Evolutionary conservation across 2,113 vertebrate species (phyloP).

Genomic region (Fulmarus glacialis): DNA sequence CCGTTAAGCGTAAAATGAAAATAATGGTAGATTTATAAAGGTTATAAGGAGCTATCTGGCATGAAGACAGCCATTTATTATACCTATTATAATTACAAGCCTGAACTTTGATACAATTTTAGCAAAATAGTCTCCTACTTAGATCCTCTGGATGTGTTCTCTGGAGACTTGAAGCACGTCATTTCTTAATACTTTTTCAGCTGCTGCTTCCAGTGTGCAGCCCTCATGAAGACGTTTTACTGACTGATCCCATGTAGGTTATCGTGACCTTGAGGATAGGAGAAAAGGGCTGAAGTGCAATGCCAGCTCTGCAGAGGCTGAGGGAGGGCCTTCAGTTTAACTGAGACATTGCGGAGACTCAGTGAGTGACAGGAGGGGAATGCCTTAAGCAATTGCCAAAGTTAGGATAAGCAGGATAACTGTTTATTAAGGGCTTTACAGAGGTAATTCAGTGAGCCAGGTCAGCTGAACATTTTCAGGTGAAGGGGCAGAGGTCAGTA

Average conservation of each 20-base stretch:
- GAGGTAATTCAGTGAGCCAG: neutral
- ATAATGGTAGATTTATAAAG: neutral
- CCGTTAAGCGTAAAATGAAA: neutral
- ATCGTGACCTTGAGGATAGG: neutral
- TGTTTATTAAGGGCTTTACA: neutral
- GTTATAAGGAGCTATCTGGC: neutral
- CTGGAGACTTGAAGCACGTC: accelerated
- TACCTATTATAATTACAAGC: neutral
- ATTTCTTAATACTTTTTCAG: neutral
- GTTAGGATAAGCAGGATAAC: neutral
- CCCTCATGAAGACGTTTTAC: neutral
- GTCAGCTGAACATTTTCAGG: neutral
- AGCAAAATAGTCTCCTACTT: neutral
- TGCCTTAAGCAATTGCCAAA: neutral
- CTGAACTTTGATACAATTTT: neutral
- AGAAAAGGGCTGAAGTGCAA: neutral
- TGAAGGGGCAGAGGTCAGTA: neutral
- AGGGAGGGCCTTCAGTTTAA: neutral
- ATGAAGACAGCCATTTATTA: slow-evolving; percentile 11
- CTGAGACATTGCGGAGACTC: neutral
- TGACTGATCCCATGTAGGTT: accelerated
- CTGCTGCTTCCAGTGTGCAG: neutral
- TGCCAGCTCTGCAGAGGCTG: neutral
- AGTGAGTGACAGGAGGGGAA: neutral
- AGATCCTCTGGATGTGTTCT: neutral